These are phyloP conservation scores for Athalia circularis DNA, from an alignment of 2,888 invertebrate genomes.

Conservation along the genomic window DNA sequence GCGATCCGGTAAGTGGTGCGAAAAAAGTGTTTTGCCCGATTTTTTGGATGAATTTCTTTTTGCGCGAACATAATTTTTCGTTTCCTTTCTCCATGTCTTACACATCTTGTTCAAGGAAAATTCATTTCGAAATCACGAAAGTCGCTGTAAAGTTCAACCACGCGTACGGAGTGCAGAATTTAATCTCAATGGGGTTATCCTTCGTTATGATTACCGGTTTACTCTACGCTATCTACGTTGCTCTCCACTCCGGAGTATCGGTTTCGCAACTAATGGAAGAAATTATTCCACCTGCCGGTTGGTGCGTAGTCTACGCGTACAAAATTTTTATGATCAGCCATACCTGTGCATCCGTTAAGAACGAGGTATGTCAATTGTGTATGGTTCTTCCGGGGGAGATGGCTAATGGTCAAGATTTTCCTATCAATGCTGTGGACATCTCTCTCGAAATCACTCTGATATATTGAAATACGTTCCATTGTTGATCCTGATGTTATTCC, in stretches of 20 bases:
- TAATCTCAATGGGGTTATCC: slow-evolving; percentile 30
- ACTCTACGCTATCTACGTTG: slow-evolving; percentile 32
- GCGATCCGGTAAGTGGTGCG: neutral
- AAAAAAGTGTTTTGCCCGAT: no score
- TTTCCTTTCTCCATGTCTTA: neutral
- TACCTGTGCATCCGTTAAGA: slow-evolving; percentile 6
- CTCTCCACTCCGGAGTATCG: neutral
- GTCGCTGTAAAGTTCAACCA: slow-evolving; percentile 10
- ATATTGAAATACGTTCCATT: no score
- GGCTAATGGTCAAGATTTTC: no score
- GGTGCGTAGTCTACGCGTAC: slow-evolving; percentile 14
- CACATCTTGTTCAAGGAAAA: slow-evolving; percentile 21
- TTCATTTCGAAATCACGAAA: slow-evolving; percentile 25
- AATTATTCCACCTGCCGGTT: neutral
- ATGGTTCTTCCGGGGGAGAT: no score
- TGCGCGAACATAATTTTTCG: neutral
- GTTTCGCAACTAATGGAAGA: neutral
- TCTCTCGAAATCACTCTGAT: no score
- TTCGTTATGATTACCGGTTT: slow-evolving; percentile 38
- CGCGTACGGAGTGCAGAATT: slow-evolving; percentile 20
- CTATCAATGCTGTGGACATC: neutral
- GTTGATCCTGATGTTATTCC: no score
- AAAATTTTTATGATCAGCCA: slow-evolving; percentile 27
- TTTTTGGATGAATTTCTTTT: no score
- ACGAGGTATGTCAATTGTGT: slow-evolving; percentile 18